These are phyloP conservation scores for Seira ritae DNA, from an alignment of 2,888 invertebrate species.

Conservation along the genomic window DNA sequence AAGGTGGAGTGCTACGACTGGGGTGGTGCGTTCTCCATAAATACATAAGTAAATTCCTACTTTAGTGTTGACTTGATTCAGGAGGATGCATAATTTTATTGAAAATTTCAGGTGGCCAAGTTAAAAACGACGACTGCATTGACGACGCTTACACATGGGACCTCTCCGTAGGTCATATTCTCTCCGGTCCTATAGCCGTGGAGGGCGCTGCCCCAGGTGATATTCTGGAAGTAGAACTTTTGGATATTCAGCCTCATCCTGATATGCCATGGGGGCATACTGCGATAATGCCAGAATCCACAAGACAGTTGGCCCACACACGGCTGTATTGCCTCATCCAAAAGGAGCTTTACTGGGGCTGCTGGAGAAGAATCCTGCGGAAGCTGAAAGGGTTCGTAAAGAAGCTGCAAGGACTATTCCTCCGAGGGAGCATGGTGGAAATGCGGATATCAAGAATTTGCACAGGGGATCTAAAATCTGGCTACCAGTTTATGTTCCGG, in stretches of 20 bases:
- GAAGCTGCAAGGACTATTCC: slow-evolving; percentile 68
- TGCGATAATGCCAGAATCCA: slow-evolving; percentile 39
- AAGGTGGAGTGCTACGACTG: slow-evolving; percentile 67
- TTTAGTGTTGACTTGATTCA: neutral
- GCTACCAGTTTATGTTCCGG: slow-evolving; percentile 67
- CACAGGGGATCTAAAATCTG: slow-evolving; percentile 65
- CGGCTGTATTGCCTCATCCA: slow-evolving; percentile 57
- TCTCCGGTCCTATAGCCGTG: slow-evolving; percentile 66
- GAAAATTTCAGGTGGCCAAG: slow-evolving; percentile 60
- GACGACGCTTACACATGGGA: slow-evolving; percentile 52
- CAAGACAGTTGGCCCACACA: slow-evolving; percentile 33
- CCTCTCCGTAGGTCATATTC: slow-evolving; percentile 43
- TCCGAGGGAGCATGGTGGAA: slow-evolving; percentile 68
- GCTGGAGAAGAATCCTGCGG: slow-evolving; percentile 51
- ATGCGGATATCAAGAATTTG: slow-evolving; percentile 70
- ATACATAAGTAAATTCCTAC: neutral
- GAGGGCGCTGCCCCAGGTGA: slow-evolving; percentile 68
- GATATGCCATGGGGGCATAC: slow-evolving; percentile 58
- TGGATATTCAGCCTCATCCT: slow-evolving; percentile 63
- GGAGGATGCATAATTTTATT: neutral
- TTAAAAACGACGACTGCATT: slow-evolving; percentile 60
- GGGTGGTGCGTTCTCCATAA: slow-evolving; percentile 47
- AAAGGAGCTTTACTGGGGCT: slow-evolving; percentile 49
- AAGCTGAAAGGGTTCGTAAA: slow-evolving; percentile 49
- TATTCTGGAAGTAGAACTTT: slow-evolving; percentile 64